Evolutionary conservation across 2,113 vertebrate genomes (phyloP).

Genomic region (Prunella himalayana): DNA sequence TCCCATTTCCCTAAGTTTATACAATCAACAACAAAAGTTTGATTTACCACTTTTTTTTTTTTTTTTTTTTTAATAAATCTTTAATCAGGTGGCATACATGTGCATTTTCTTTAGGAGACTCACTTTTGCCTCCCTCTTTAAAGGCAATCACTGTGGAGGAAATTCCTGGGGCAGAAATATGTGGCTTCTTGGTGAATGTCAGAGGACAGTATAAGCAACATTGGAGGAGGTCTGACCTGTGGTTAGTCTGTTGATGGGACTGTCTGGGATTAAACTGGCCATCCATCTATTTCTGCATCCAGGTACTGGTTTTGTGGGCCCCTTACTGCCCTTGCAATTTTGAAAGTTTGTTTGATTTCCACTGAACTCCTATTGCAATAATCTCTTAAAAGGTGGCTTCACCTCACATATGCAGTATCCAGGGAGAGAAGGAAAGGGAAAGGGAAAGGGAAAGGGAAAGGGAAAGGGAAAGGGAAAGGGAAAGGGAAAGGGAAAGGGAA

Average conservation of each 20-base stretch:
- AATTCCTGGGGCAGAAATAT: constrained; percentile 56
- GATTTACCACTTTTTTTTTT: neutral
- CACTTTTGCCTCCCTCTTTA: neutral
- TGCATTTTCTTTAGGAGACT: neutral
- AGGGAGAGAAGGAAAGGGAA: neutral
- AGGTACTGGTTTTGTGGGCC: constrained; percentile 26
- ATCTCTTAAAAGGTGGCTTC: constrained; percentile 42
- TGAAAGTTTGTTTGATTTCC: constrained; percentile 58
- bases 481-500: too few relatives aligned
- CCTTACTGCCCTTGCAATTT: constrained; percentile 32
- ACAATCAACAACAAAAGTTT: neutral
- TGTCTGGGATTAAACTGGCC: constrained; percentile 52
- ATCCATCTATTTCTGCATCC: constrained; percentile 55
- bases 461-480: neutral
- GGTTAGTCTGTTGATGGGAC: constrained; percentile 53
- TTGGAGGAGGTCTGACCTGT: constrained; percentile 50
- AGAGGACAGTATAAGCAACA: constrained; percentile 13
- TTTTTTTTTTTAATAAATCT: neutral
- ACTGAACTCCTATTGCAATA: constrained; percentile 21
- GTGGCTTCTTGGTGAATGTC: neutral
- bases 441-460: neutral
- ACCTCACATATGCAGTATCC: neutral
- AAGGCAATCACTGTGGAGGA: constrained; percentile 28
- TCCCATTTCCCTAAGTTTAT: neutral
- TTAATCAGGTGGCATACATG: neutral